A percentile compares a stretch with the other conserved stretches of the same genome.
Evolutionary conservation across 2,113 vertebrate genomes (phyloP).

Genomic region (Panthera uncia): DNA sequence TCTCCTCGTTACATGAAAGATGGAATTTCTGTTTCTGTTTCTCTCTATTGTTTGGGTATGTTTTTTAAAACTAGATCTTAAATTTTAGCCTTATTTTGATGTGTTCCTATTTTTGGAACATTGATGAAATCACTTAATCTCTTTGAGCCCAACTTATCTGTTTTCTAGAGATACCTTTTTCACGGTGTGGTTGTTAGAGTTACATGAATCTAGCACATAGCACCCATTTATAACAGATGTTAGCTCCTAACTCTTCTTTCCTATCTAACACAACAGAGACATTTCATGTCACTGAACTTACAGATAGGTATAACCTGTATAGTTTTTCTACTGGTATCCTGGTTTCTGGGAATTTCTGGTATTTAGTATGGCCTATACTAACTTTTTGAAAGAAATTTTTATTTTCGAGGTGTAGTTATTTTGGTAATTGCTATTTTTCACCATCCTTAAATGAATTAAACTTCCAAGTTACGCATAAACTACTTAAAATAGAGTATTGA

Average conservation of each 20-base stretch:
- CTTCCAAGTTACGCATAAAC: not conserved
- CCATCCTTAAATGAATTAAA: constrained; percentile 7
- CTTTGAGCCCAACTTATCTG: not conserved
- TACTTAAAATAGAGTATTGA: constrained; percentile 42
- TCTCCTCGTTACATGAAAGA: not conserved
- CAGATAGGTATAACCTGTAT: not conserved
- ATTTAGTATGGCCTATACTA: not conserved
- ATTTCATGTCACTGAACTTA: not conserved
- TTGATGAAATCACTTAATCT: not conserved
- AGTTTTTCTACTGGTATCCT: not conserved
- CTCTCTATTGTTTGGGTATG: not conserved
- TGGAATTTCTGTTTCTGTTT: not conserved
- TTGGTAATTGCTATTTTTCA: constrained; percentile 1
- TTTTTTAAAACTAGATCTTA: constrained; percentile 35
- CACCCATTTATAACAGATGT: not conserved
- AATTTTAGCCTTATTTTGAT: constrained; percentile 29
- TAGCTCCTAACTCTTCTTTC: not conserved
- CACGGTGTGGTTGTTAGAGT: not conserved
- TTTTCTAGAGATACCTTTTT: not conserved
- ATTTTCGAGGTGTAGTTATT: constrained; percentile 3
- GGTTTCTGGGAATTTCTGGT: not conserved
- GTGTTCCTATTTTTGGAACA: not conserved
- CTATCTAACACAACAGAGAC: not conserved
- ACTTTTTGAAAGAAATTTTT: constrained; percentile 7
- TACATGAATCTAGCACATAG: not conserved